Conservation (phyloP, 2,888 invertebrate genomes). For the Philereme vetulata region DNA sequence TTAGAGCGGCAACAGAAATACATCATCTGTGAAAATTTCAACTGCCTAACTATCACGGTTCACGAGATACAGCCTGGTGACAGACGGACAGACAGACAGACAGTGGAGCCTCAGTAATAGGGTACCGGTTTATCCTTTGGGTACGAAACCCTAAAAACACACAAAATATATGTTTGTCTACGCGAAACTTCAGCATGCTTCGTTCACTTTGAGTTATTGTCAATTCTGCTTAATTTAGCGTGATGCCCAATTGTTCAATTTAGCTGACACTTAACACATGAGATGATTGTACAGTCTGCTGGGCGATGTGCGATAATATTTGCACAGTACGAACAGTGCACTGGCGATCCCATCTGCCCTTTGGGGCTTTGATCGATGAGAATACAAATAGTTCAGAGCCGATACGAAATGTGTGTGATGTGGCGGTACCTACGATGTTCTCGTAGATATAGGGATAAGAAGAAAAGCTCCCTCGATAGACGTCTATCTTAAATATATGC, state of each 20-base stretch:
- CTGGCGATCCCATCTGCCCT: too few species aligned
- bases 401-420: conserved; percentile 54
- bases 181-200: too few species aligned
- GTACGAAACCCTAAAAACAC: too few species aligned
- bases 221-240: conserved; percentile 16
- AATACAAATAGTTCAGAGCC: conserved; percentile 48
- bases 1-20: too few species aligned
- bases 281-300: conserved; percentile 20
- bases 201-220: background rate
- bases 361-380: conserved; percentile 52
- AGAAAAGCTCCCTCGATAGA: background rate
- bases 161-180: too few species aligned
- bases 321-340: conserved; percentile 16
- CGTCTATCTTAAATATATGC: too few species aligned
- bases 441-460: background rate
- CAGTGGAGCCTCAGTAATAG: too few species aligned
- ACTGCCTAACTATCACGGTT: too few species aligned
- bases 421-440: conserved; percentile 33
- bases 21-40: too few species aligned
- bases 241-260: conserved; percentile 27
- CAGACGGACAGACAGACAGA: too few species aligned
- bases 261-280: conserved; percentile 25
- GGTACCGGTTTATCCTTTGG: too few species aligned
- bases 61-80: too few species aligned
- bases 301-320: conserved; percentile 7